Evolutionary conservation across 1,140 invertebrate species (phyloP), one percentile per base, ranked within the genome.

Genomic region (Pristionchus pacificus): DNA sequence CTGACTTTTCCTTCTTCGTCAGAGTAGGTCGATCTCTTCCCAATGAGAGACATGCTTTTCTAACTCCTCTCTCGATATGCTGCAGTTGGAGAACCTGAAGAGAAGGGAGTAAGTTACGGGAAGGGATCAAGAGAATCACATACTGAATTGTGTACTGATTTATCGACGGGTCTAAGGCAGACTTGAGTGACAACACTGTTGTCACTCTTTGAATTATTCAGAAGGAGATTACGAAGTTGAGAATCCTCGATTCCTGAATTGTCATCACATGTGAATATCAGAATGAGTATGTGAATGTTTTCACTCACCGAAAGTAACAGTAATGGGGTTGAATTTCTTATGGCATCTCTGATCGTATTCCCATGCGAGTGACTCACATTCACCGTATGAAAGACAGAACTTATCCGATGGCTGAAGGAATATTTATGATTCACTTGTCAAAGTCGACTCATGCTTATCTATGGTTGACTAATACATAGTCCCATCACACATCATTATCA

Each of bases 81-180:
- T 65, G 64, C 15, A 72, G 70, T 62, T 72, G 70, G 19, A 65
- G 65, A 29, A 72, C 38, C 70, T 72, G 63, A 60, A 71, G 62
- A 67, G 6, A 24, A n/a, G 1, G 59, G 15, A 38, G 2, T 59
- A 15, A n/a, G 28, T 59, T 59, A 2, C 0, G 58, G 28, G 6
- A 38, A 67, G 27, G 3, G 13, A 13, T n/a, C 14, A 27, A 6
- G 14, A 38, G 64, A 30, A 19, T 31, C 62, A 10, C 38, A 10
- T 49, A 49, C 65, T 38, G 32, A 65, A n/a, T 63, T 59, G 55
- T 72, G 63, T 33, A 64, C 60, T 24, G 70, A 64, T 57, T 64
- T 66, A 33, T 72, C 70, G 30, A 72, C 57, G 27, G 70, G 70
- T 28, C 70, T 63, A 15, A 72, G 70, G 55, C 70, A 72, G 29